Evolutionary conservation across 2,113 vertebrate genomes (phyloP), one percentile per base, ranked within the genome.

Genomic region (Nicator chloris): DNA sequence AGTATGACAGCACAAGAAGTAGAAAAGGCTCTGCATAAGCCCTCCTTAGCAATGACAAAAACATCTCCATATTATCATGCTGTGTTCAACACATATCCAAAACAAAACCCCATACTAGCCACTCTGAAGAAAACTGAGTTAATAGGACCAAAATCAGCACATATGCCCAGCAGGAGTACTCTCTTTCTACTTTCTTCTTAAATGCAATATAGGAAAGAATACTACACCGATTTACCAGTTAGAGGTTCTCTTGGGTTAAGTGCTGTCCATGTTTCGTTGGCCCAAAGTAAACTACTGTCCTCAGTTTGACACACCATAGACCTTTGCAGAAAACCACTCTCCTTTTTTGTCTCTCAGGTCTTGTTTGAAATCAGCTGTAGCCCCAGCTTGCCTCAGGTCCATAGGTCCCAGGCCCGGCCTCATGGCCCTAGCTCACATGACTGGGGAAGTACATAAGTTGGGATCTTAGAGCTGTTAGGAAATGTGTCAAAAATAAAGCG

Each of bases 291-390:
- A 24, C 5, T 86, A 26, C 23, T 45, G 26, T 20, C 9, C 7
- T 63, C 33, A 35, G 10, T 51, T 45, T 66, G 35, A 54, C 5
- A 3, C 9, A 15, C 14, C 7, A 3, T 4, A 14, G 26, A 39
- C 17, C 19, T 80, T 22, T 31, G n/a, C 35, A 79, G 61, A 13
- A 92, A 78, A 51, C 2, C 49, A 4, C 5, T 56, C 8, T 69
- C 8, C 8, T n/a, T 47, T 35, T 86, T 53, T 57, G 27, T 10
- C 5, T 3, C 6, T 56, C 21, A 22, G 7, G 4, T 1, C 0
- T 28, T 31, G 26, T 86, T 22, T 82, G 42, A 76, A 71, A 45
- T 40, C 49, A 73, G 37, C 17, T 6, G 4, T 28, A 70, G 16
- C 13, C 40, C 8, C 26, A n/a, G 11, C 28, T 60, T 65, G 11